Evolutionary conservation across 2,797 vertebrate species (phyloP).

Genomic region (Peromyscus melanophrys): DNA sequence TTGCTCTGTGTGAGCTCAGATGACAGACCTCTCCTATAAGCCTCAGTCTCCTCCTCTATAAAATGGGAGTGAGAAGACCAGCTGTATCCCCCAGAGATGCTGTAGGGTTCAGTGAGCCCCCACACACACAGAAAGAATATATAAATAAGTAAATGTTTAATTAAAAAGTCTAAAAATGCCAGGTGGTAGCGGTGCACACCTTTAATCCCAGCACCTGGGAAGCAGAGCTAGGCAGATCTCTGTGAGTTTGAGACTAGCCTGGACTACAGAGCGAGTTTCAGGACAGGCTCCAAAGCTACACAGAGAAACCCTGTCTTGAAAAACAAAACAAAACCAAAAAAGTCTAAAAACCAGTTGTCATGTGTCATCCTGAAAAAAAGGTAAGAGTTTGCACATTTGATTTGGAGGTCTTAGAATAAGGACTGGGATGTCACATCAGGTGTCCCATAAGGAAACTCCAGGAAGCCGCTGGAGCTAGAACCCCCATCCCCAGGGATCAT

Average conservation of each 20-base stretch:
- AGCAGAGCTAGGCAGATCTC: too few species aligned
- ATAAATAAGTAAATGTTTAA: background rate
- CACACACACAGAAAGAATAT: background rate
- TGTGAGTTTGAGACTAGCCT: too few species aligned
- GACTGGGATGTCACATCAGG: background rate
- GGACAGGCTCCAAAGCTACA: too few species aligned
- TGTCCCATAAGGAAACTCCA: background rate
- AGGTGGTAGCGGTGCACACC: too few species aligned
- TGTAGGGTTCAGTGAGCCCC: accelerated
- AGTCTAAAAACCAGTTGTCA: constrained; percentile 10
- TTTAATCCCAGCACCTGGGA: too few species aligned
- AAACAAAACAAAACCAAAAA: too few species aligned
- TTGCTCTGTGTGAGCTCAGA: background rate
- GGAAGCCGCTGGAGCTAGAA: background rate
- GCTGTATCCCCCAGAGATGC: background rate
- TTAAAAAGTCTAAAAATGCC: background rate
- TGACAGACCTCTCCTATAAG: background rate
- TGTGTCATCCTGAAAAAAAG: background rate
- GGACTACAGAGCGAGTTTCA: too few species aligned
- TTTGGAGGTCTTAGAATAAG: background rate
- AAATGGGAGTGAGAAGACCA: background rate
- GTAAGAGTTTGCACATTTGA: background rate
- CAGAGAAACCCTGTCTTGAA: too few species aligned
- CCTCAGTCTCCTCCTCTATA: constrained; percentile 25
- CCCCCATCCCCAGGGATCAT: too few species aligned